These are phyloP conservation scores for Notechis scutatus DNA, from an alignment of 2,113 vertebrate species.

Conservation along the genomic window DNA sequence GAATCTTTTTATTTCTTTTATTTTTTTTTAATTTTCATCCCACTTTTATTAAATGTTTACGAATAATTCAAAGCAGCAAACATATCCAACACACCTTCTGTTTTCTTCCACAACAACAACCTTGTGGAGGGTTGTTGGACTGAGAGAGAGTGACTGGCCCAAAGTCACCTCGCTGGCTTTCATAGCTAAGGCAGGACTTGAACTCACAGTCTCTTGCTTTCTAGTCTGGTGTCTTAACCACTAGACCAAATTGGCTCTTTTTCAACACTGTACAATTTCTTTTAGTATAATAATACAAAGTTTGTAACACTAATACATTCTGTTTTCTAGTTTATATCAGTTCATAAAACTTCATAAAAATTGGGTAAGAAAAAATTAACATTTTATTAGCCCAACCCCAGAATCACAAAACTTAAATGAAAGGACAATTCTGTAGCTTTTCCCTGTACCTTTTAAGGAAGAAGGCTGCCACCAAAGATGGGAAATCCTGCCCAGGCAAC, in stretches of 20 bases:
- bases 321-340: background rate
- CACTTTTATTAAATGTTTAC: background rate
- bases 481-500: background rate
- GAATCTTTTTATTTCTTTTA: background rate
- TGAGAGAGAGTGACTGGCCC: background rate
- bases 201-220: background rate
- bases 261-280: background rate
- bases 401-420: background rate
- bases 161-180: background rate
- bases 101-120: background rate
- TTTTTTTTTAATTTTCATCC: background rate
- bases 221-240: background rate
- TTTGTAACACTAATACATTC: background rate
- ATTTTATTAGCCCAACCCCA: background rate
- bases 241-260: background rate
- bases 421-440: background rate
- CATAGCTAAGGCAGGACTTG: background rate
- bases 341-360: background rate
- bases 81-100: background rate
- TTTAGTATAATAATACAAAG: background rate
- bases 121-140: background rate
- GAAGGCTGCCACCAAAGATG: background rate
- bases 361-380: background rate
- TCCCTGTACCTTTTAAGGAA: background rate
- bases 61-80: background rate